Conservation (phyloP, 1,140 invertebrate species). For the Hydropsyche tenuis region DNA sequence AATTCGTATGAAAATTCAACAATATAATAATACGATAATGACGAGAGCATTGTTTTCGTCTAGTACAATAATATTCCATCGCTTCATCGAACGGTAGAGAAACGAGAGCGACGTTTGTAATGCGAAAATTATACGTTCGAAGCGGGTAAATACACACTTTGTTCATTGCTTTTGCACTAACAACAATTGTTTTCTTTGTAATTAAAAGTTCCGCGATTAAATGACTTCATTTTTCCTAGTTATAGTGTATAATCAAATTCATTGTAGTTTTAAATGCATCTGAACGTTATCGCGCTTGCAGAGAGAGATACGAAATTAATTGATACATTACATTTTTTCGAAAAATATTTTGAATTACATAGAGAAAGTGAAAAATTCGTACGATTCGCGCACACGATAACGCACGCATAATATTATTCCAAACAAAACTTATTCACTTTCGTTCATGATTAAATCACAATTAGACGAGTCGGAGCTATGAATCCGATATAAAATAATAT, state of each 20-base stretch:
- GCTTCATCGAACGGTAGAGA: conserved; percentile 8
- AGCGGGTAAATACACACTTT: neutral
- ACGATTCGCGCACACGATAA: neutral
- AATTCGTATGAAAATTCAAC: no score
- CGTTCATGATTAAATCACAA: conserved; percentile 24
- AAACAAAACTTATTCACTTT: neutral
- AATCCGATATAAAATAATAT: neutral
- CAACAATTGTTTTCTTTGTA: neutral
- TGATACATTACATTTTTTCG: no score
- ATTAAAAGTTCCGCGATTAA: neutral
- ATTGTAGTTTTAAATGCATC: no score
- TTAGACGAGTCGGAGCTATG: neutral
- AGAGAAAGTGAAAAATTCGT: no score
- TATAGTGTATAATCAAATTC: no score
- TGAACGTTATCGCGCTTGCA: no score
- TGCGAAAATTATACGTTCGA: conserved; percentile 16
- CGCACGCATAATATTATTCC: no score
- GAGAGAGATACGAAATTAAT: no score
- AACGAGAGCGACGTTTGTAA: conserved; percentile 8
- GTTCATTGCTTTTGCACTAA: neutral
- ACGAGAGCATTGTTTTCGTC: neutral
- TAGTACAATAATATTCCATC: neutral
- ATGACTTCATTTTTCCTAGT: conserved; percentile 3
- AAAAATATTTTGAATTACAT: no score
- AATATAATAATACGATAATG: no score